Conservation (phyloP, 2,888 invertebrate species). For the Pristionchus fissidentatus region DNA sequence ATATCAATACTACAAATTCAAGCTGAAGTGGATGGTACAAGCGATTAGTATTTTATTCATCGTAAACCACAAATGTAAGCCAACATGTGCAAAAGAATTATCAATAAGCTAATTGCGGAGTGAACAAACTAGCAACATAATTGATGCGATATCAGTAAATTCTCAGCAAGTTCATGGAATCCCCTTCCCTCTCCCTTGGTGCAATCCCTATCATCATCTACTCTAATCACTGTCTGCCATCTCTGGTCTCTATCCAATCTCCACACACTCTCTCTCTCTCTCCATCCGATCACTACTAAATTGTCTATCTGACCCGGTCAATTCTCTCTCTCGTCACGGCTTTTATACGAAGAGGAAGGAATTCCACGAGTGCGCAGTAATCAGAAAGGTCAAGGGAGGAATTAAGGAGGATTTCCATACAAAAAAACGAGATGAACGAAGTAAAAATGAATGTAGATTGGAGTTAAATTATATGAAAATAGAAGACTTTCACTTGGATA, state of each 20-base stretch:
- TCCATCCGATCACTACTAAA: constrained; percentile 13
- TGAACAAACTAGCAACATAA: background rate
- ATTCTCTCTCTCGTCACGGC: background rate
- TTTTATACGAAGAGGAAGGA: background rate
- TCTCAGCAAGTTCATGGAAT: background rate
- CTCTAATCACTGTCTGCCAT: background rate
- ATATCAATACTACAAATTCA: background rate
- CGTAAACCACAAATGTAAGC: too few relatives aligned
- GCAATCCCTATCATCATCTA: background rate
- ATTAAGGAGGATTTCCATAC: too few relatives aligned
- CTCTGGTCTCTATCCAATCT: background rate
- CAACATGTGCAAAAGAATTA: too few relatives aligned
- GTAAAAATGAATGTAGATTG: background rate
- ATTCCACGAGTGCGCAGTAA: background rate
- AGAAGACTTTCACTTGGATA: too few relatives aligned
- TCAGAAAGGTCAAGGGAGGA: background rate
- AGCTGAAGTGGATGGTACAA: too few relatives aligned
- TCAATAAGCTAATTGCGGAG: too few relatives aligned
- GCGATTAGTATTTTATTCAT: too few relatives aligned
- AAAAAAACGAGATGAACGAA: background rate
- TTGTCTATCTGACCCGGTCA: constrained; percentile 17
- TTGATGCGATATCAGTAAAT: background rate
- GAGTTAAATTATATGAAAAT: too few relatives aligned
- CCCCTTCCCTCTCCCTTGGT: background rate
- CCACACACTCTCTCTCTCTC: constrained; percentile 15